Evolutionary conservation across 2,797 vertebrate genomes (phyloP).

Genomic region (Sebastes iracundus): DNA sequence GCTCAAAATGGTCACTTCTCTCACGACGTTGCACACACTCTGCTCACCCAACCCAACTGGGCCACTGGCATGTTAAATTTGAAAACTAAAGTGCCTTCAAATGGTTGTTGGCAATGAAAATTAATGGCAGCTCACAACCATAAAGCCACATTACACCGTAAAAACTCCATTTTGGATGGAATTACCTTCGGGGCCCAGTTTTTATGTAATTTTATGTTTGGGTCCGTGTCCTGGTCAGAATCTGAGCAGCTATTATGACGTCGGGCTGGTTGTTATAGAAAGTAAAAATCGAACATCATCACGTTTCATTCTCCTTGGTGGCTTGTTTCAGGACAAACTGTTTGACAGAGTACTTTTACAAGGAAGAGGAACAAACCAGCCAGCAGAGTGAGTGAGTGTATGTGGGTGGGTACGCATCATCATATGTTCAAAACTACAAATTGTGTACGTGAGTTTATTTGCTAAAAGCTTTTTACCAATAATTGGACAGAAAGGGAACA

Average conservation of each 20-base stretch:
- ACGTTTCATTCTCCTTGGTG: conserved; percentile 43
- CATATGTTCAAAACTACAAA: neutral
- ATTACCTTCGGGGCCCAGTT: conserved; percentile 41
- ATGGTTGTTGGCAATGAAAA: conserved; percentile 65
- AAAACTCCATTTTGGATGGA: conserved; percentile 59
- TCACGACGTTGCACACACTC: neutral
- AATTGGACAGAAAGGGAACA: neutral
- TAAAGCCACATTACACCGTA: conserved; percentile 63
- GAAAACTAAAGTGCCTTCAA: conserved; percentile 50
- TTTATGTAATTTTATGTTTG: conserved; percentile 59
- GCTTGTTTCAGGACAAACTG: conserved; percentile 37
- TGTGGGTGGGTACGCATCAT: neutral
- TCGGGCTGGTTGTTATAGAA: conserved; percentile 24
- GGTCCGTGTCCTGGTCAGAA: conserved; percentile 30
- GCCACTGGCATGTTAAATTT: conserved; percentile 46
- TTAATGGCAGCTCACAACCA: conserved; percentile 56
- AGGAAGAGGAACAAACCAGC: neutral
- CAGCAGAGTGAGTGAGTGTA: neutral
- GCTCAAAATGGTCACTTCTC: conserved; percentile 26
- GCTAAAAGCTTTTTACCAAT: neutral
- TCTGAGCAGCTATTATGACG: conserved; percentile 38
- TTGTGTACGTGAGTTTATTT: neutral
- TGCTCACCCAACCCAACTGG: conserved; percentile 10
- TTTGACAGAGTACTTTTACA: conserved; percentile 23
- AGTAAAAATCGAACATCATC: conserved; percentile 49